Evolutionary conservation across 2,888 invertebrate genomes (phyloP), one percentile per base, ranked within the genome.

Genomic region (Lordiphosa fenestrarum): DNA sequence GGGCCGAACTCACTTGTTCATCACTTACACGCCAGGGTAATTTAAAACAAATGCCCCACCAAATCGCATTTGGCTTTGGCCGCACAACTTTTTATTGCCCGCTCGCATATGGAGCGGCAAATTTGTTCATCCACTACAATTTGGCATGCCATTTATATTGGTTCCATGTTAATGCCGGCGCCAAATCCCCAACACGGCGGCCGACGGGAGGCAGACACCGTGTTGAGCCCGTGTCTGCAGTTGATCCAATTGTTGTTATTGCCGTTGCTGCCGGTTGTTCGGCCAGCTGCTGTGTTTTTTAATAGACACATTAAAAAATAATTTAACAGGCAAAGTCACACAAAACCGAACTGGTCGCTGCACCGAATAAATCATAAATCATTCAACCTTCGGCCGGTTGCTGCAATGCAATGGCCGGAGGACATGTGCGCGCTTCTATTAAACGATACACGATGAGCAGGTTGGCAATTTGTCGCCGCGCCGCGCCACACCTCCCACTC

Each of bases 1-100:
- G 10, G 62, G 44, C 66, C 38, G 19, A 30, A 46, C 46, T 40
- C 15, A 73, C 73, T 73, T 66, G 81, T 72, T 83, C 77, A 78
- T 78, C 85, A 85, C 85, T 85, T 85, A 83, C 81, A 85, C 76
- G 85, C 84, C 69, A 85, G 81, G 73, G 77, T 85, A 84, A 78
- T 78, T 78, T 78, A 75, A 78, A 78, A 83, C 85, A 85, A 77
- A 85, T 77, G 81, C 85, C 72, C 66, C 75, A 71, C 84, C 85
- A 78, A 77, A 83, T 83, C 85, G 84, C 73, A 75, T 64, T 80
- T 51, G 64, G 80, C 59, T 71, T 62, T 75, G 57, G 69, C 68
- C 52, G 50, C 46, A 64, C 76, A 66, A 71, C 61, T 68, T 78
- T 83, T 83, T 85, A 83, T 76, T 68, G 44, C 41, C 48, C 9